These are phyloP conservation scores for Glaucomys volans DNA, from an alignment of 2,113 vertebrate genomes.

Conservation along the genomic window DNA sequence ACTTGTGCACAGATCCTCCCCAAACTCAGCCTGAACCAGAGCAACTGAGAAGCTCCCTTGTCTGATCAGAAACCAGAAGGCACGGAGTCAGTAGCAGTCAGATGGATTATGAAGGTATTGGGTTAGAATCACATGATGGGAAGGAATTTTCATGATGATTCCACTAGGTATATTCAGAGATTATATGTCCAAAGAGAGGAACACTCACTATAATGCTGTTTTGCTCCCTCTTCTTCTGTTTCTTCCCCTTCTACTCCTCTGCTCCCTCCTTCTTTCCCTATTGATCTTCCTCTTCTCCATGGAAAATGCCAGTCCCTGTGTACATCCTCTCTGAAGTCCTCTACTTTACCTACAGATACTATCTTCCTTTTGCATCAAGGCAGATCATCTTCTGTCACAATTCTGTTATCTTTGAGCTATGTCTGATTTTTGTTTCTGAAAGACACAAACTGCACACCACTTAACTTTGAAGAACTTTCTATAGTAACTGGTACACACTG, in stretches of 20 bases:
- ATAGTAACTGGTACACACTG: background rate
- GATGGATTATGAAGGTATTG: background rate
- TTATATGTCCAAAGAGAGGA: background rate
- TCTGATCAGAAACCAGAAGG: background rate
- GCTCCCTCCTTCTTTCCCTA: background rate
- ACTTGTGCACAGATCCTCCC: background rate
- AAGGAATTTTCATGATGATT: background rate
- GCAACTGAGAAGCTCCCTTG: accelerated
- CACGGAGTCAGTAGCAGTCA: background rate
- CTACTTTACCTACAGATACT: background rate
- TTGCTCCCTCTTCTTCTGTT: background rate
- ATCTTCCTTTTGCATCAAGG: background rate
- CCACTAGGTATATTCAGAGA: background rate
- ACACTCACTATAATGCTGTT: background rate
- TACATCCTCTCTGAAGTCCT: background rate
- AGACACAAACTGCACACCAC: background rate
- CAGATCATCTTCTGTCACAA: background rate
- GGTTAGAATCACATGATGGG: background rate
- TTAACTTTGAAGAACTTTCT: slow-evolving; percentile 23
- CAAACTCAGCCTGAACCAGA: background rate
- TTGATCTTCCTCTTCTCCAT: background rate
- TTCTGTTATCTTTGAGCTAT: background rate
- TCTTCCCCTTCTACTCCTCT: background rate
- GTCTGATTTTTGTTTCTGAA: background rate
- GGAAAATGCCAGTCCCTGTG: background rate